phyloP scores from a whole-genome alignment of 1,140 invertebrate species.

The Heliconius congener region DNA sequence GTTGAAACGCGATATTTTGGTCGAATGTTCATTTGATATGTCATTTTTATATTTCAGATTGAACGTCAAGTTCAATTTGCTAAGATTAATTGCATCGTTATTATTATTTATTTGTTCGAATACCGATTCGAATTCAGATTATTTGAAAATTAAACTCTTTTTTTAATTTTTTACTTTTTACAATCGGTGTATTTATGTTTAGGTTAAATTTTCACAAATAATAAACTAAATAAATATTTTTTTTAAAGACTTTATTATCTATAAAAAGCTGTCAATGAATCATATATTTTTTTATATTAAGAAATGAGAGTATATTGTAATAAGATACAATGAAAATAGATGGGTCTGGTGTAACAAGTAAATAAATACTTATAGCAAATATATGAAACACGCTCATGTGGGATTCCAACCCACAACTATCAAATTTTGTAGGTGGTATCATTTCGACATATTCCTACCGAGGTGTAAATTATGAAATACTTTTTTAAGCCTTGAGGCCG shows the following conservation, averaged over 20 bases:
- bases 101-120: not conserved
- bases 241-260: not conserved
- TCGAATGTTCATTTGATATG: conserved; percentile 6
- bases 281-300: too few species aligned
- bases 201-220: too few species aligned
- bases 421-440: not conserved
- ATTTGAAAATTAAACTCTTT: too few species aligned
- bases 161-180: too few species aligned
- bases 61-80: conserved; percentile 1
- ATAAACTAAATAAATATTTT: too few species aligned
- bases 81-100: not conserved
- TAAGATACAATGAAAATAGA: not conserved
- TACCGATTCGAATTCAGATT: too few species aligned
- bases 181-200: too few species aligned
- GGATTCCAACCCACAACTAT: not conserved
- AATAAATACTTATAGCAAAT: not conserved
- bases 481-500: not conserved
- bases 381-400: not conserved
- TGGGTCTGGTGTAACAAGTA: not conserved
- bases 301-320: too few species aligned
- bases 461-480: not conserved
- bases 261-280: too few species aligned
- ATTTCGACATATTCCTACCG: not conserved
- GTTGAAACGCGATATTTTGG: not conserved
- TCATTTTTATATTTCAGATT: conserved; percentile 2